A percentile compares a stretch with the other conserved stretches of the same genome.
Evolutionary conservation across 2,797 vertebrate species (phyloP).

Genomic region (Euphonia xanthogaster): DNA sequence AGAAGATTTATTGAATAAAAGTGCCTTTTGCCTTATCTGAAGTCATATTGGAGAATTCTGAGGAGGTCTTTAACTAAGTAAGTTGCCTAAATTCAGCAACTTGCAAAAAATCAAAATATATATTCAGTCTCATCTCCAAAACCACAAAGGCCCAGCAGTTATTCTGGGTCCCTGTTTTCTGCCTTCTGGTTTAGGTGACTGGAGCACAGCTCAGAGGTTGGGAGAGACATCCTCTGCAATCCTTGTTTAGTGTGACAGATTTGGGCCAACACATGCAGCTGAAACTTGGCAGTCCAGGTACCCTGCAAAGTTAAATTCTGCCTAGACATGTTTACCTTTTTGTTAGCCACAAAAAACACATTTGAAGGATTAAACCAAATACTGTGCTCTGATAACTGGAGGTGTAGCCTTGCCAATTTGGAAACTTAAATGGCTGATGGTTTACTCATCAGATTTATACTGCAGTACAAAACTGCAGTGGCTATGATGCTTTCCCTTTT

Average conservation of each 20-base stretch:
- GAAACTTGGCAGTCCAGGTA: slow-evolving; percentile 4
- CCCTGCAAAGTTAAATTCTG: neutral
- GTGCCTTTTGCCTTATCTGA: neutral
- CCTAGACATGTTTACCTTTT: neutral
- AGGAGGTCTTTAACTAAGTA: neutral
- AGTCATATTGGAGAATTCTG: neutral
- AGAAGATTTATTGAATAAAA: neutral
- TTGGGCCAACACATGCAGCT: neutral
- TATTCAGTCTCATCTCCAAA: neutral
- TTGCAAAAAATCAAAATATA: neutral
- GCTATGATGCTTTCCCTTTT: neutral
- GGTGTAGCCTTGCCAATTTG: neutral
- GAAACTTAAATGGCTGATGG: neutral
- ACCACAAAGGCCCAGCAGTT: neutral
- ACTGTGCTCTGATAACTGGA: neutral
- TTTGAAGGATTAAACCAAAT: neutral
- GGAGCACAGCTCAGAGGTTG: neutral
- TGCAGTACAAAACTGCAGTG: neutral
- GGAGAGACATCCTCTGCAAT: neutral
- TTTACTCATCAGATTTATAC: neutral
- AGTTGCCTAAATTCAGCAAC: neutral
- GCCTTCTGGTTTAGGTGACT: neutral
- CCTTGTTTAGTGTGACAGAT: neutral
- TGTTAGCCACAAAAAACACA: neutral
- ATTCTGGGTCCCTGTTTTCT: neutral